phyloP scores from a whole-genome alignment of 1,140 invertebrate species.

The Piezodorus guildinii region DNA sequence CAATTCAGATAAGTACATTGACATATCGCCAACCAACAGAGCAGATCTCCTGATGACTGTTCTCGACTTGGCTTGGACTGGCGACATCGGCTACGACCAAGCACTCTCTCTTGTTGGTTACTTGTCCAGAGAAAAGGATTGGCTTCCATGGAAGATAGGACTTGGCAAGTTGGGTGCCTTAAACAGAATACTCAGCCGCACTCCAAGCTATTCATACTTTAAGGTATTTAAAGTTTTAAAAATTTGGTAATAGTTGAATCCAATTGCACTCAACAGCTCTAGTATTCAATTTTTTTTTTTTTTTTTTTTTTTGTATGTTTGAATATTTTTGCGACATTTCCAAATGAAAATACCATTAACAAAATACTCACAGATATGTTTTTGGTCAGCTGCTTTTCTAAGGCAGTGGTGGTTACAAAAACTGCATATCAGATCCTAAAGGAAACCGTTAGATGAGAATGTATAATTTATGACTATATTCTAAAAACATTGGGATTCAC shows the following conservation, averaged over 20 bases:
- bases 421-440: too few relatives aligned
- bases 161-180: constrained; percentile 55
- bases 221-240: constrained; percentile 40
- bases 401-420: too few relatives aligned
- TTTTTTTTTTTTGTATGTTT: not conserved
- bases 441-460: too few relatives aligned
- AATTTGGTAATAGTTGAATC: too few relatives aligned
- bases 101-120: constrained; percentile 65
- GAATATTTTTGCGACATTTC: too few relatives aligned
- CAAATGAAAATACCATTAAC: too few relatives aligned
- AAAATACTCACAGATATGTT: too few relatives aligned
- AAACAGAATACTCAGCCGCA: constrained; percentile 58
- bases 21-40: constrained; percentile 47
- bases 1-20: constrained; percentile 22
- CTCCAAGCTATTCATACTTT: constrained; percentile 44
- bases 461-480: too few relatives aligned
- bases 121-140: constrained; percentile 57
- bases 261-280: not conserved
- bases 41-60: constrained; percentile 83
- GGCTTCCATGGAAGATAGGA: constrained; percentile 68
- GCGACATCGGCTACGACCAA: constrained; percentile 48
- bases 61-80: constrained; percentile 64
- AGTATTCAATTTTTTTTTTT: not conserved
- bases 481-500: too few relatives aligned
- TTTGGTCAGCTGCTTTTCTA: too few relatives aligned